phyloP scores from a whole-genome alignment of 2,113 vertebrate species.

The Ondatra zibethicus region DNA sequence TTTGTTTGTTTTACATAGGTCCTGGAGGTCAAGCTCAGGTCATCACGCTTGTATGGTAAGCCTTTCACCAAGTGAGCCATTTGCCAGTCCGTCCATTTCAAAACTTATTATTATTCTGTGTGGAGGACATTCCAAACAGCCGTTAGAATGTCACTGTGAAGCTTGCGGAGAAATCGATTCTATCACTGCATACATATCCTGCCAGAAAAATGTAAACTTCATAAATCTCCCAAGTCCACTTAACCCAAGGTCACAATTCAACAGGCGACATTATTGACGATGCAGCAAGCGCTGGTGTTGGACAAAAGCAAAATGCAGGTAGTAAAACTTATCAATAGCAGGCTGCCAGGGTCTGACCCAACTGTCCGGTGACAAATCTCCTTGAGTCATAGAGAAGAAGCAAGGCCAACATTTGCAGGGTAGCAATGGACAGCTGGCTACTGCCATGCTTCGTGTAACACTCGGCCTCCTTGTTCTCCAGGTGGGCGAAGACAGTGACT shows the following conservation, averaged over 20 bases:
- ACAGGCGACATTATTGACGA: not conserved
- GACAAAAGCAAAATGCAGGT: not conserved
- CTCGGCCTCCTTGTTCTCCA: not conserved
- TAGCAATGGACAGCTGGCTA: not conserved
- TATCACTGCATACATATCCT: conserved; percentile 65
- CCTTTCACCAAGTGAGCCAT: not conserved
- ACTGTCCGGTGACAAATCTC: conserved; percentile 7
- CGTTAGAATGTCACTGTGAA: conserved; percentile 71
- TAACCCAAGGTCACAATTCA: conserved; percentile 61
- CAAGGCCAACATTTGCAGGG: conserved; percentile 34
- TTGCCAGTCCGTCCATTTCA: not conserved
- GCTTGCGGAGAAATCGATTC: conserved; percentile 70
- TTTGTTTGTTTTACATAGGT: not conserved
- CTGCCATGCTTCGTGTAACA: not conserved
- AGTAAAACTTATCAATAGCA: not conserved
- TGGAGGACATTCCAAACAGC: conserved; percentile 73
- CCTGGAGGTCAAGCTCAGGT: not conserved
- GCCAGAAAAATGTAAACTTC: conserved; percentile 74
- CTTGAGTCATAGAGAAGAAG: conserved; percentile 57
- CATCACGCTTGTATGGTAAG: not conserved
- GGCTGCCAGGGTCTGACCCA: not conserved
- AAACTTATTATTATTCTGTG: not conserved
- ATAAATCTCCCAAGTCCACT: conserved; percentile 62
- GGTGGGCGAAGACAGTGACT: not conserved
- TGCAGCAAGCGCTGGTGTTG: not conserved